Base-by-base conservation (phyloP, 2,888 invertebrate species). In the Taphrorychus bicolor region DNA sequence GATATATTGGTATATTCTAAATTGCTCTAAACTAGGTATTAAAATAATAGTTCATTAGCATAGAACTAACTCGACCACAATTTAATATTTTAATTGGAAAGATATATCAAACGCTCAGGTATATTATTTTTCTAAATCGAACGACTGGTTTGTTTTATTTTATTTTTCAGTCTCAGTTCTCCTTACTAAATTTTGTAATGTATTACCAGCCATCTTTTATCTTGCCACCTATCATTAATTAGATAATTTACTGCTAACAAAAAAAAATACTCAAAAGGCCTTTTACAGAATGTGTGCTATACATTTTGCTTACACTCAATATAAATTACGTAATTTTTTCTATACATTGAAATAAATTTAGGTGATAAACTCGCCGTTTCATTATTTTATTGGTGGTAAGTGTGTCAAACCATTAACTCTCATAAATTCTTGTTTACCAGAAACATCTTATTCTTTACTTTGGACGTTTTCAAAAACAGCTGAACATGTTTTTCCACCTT, bases 101-200 rank as follows among this genome's bases (percentile, higher is more conserved):
- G 73, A 73, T 75, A 75, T 74, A 76, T 76, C 74, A 74, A 75
- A 72, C 32, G 32, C 32, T 32, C 69, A 63, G 69, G 70, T 70
- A 73, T 73, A 74, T 76, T 75, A 76, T 75, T 76, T 75, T 70
- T 66, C 60, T 52, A 60, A 72, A 75, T 75, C 75, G 75, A 75
- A 75, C 75, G 75, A 32, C 32, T 32, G 32, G 32, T 32, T 32
- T 32, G 7, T 32, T 32, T 32, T 32, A 11, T 7, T 14, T 18
- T 17, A 45, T 45, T 45, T 42, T 45, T 45, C 45, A n/a, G 45
- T 2, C 45, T 45, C 18, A 14, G 14, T 45, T 14, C 45, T 45
- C 14, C 18, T n/a, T 17, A 45, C 7, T 45, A 11, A 32, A 32
- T 32, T 32, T 32, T 32, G 32, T 32, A 32, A 32, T 32, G 7